phyloP scores from a whole-genome alignment of 2,797 vertebrate species.

The Phoxinus dragarum region DNA sequence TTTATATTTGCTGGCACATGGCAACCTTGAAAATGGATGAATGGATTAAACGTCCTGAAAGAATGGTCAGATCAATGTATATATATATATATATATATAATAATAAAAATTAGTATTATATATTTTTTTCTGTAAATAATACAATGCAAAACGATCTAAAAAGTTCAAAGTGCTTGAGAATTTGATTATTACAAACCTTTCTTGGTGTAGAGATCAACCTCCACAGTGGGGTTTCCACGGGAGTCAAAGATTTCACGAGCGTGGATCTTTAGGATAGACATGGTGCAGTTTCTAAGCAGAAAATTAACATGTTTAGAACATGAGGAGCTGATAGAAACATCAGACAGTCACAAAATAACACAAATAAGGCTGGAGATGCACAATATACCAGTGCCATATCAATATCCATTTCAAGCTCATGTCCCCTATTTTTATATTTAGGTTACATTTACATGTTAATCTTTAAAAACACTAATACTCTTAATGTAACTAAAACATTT shows the following conservation, averaged over 20 bases:
- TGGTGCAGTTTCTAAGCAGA: slow-evolving; percentile 79
- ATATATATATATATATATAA: too few relatives aligned
- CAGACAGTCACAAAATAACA: not conserved
- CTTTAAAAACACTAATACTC: not conserved
- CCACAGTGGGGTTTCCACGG: slow-evolving; percentile 98
- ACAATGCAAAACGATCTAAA: not conserved
- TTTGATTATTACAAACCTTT: slow-evolving; percentile 82
- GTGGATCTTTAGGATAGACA: slow-evolving; percentile 91
- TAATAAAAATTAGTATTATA: too few relatives aligned
- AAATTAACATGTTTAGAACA: not conserved
- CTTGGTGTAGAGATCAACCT: slow-evolving; percentile 91
- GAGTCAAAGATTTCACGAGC: slow-evolving; percentile 98
- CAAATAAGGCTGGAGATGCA: not conserved
- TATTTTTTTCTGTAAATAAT: too few relatives aligned
- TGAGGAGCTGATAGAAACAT: not conserved
- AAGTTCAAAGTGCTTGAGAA: not conserved
- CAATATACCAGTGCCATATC: not conserved
- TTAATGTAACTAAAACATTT: not conserved
- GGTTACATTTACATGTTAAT: not conserved
- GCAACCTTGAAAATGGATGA: not conserved
- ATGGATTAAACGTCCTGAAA: not conserved
- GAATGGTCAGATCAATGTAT: not conserved
- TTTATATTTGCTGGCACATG: not conserved
- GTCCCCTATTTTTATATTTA: not conserved
- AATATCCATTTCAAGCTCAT: not conserved